Evolutionary conservation across 2,113 vertebrate genomes (phyloP), one percentile per base, ranked within the genome.

Genomic region (Nanorana parkeri): DNA sequence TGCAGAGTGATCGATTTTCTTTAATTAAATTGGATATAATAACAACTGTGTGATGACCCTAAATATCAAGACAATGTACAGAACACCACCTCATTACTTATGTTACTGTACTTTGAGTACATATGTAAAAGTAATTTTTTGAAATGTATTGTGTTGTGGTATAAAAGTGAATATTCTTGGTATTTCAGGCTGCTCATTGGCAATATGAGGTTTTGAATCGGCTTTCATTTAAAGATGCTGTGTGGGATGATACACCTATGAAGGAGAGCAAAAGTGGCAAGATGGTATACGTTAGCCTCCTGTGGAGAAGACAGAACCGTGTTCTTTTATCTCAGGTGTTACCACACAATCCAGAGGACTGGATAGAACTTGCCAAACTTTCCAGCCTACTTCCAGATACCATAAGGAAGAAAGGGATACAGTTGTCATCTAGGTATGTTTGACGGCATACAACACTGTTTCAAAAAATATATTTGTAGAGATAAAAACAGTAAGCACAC

Each of bases 211-310:
- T 92, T 17, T 88, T 94, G n/a, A 32, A 83, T 24, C 88, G 92
- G 80, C 86, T 87, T 85, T 85, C 92, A 76, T 88, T 94, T 17
- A 91, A 92, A 83, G 89, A 91, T 54, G 87, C 92, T 4, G 83
- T 92, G 15, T 89, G 88, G 1, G 84, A 79, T 0, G 58, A 60
- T 17, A n/a, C 26, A 26, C 58, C 23, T 24, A 3, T 13, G n/a
- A 55, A 58, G 20, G 54, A 8, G 5, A 26, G 17, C 29, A 26
- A 47, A 58, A 55, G 21, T 51, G 26, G 4, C 3, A 6, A 21
- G 16, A 61, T 56, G 41, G 21, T 23, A 4, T 19, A n/a, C 13
- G 26, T 32, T 0, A 52, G 84, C 15, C 88, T 90, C 0, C 74
- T 63, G 0, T 93, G 90, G 92, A 88, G 85, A 72, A 76, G 54